phyloP scores from a whole-genome alignment of 2,888 invertebrate species.

The Chloroclysta siterata region DNA sequence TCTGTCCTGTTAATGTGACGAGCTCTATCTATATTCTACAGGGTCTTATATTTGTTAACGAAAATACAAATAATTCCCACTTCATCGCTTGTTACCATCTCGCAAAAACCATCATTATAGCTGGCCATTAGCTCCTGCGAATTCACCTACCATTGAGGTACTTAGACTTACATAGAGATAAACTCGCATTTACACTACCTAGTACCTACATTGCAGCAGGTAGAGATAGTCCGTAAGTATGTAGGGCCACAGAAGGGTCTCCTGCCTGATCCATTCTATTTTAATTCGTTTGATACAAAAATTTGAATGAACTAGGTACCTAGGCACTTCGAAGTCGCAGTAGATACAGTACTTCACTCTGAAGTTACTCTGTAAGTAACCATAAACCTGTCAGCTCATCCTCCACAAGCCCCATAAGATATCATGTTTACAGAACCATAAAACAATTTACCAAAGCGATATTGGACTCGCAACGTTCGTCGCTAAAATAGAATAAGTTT shows the following conservation, averaged over 20 bases:
- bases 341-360: not conserved
- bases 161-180: no score
- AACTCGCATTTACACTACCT: no score
- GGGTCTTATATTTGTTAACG: constrained; percentile 1
- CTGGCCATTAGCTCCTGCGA: no score
- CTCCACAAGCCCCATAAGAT: constrained; percentile 40
- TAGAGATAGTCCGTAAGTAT: no score
- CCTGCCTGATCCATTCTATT: no score
- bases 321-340: not conserved
- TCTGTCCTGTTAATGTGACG: constrained; percentile 30
- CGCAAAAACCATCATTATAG: no score
- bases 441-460: constrained; percentile 57
- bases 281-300: no score
- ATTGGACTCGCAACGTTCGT: constrained; percentile 47
- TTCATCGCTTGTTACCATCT: no score
- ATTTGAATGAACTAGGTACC: no score
- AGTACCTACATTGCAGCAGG: no score
- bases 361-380: not conserved
- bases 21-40: constrained; percentile 3
- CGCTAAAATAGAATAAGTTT: constrained; percentile 65
- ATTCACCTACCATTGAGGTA: no score
- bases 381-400: not conserved
- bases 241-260: no score
- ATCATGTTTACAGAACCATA: constrained; percentile 50
- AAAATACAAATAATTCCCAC: not conserved